A percentile compares a stretch with the other conserved stretches of the same genome.
These are phyloP conservation scores for Vanacampus margaritifer DNA, from an alignment of 2,113 vertebrate species.

Conservation along the genomic window DNA sequence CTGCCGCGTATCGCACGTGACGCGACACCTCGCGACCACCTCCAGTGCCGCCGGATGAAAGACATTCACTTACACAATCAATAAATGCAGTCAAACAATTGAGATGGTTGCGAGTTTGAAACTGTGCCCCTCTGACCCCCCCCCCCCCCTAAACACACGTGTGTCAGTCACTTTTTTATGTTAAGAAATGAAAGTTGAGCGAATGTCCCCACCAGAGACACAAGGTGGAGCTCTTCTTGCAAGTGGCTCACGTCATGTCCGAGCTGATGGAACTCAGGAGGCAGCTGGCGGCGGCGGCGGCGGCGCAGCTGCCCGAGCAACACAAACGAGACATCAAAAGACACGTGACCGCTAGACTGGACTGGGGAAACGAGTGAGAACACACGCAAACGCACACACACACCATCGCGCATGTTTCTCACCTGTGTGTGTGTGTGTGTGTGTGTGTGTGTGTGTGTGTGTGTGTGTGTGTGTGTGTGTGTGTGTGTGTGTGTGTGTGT, in stretches of 20 bases:
- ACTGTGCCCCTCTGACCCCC: too few species aligned
- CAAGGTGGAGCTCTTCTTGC: conserved; percentile 98
- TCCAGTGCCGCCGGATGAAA: too few species aligned
- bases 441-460: too few species aligned
- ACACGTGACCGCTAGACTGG: conserved; percentile 91
- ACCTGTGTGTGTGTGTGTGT: conserved; percentile 36
- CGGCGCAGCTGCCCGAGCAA: conserved; percentile 89
- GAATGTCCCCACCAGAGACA: conserved; percentile 77
- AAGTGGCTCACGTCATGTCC: conserved; percentile 96
- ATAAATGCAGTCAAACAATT: too few species aligned
- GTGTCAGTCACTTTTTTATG: too few species aligned
- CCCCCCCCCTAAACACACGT: too few species aligned
- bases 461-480: too few species aligned
- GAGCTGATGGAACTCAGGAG: conserved; percentile 94
- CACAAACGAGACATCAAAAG: conserved; percentile 94
- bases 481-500: conserved; percentile 33
- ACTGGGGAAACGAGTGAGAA: conserved; percentile 99
- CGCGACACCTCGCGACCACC: too few species aligned
- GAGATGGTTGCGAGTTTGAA: too few species aligned
- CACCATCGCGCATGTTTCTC: background rate
- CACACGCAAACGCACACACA: conserved; percentile 5
- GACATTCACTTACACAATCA: too few species aligned
- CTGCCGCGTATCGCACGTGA: too few species aligned
- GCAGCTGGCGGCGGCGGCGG: conserved; percentile 90
- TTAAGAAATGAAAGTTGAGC: background rate